Percentiles rank a stretch among this genome's conserved stretches.
Conservation (phyloP, 2,888 invertebrate genomes). For the Drosophila greeni region DNA sequence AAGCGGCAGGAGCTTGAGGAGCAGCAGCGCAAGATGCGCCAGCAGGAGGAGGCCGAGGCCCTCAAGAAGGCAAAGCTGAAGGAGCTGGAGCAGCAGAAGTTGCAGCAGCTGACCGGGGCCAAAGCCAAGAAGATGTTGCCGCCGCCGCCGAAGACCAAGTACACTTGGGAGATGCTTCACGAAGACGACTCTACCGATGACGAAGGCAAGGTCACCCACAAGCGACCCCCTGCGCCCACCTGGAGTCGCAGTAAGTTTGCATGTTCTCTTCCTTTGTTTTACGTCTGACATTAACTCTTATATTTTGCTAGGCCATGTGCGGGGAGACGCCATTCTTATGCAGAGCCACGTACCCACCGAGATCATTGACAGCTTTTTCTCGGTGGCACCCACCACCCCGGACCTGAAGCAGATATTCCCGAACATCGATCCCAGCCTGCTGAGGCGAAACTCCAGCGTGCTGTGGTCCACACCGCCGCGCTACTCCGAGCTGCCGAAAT, state of each 20-base stretch:
- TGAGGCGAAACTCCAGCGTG: conserved; percentile 87
- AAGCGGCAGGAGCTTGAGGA: conserved; percentile 76
- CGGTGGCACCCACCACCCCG: conserved; percentile 82
- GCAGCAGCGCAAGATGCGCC: conserved; percentile 72
- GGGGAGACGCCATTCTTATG: conserved; percentile 78
- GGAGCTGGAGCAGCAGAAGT: conserved; percentile 71
- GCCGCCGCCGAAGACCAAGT: conserved; percentile 69
- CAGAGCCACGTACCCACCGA: conserved; percentile 79
- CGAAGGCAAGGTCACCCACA: conserved; percentile 75
- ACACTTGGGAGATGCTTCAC: conserved; percentile 78
- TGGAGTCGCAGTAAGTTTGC: conserved; percentile 79
- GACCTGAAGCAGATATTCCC: conserved; percentile 85
- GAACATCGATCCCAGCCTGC: conserved; percentile 82
- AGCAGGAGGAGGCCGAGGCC: conserved; percentile 71
- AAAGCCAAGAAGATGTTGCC: conserved; percentile 65
- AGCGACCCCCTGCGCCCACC: conserved; percentile 75
- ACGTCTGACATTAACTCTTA: neutral
- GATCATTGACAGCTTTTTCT: conserved; percentile 82
- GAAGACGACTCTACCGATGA: conserved; percentile 79
- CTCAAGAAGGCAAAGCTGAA: conserved; percentile 60
- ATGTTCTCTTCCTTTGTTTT: neutral
- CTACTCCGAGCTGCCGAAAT: conserved; percentile 81
- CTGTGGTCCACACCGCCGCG: conserved; percentile 87
- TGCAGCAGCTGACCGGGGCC: conserved; percentile 50
- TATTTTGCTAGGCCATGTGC: conserved; percentile 73